These are phyloP conservation scores for Ceyx margarethae DNA, from an alignment of 2,113 vertebrate species.

Conservation along the genomic window DNA sequence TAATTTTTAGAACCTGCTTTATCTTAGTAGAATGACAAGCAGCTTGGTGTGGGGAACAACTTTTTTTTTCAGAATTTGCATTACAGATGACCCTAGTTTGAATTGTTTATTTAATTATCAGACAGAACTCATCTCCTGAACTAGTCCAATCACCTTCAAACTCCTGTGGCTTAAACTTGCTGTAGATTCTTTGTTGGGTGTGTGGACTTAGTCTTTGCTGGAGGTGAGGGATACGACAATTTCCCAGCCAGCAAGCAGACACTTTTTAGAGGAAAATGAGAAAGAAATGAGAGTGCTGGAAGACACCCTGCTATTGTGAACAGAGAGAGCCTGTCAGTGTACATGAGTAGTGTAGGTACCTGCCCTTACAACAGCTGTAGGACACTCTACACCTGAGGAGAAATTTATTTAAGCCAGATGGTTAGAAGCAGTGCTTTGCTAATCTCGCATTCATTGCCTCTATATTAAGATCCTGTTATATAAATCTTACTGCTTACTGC, in stretches of 20 bases:
- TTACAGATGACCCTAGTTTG: slow-evolving; percentile 21
- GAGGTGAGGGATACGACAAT: background rate
- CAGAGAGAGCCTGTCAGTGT: background rate
- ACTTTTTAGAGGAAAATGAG: background rate
- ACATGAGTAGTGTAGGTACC: background rate
- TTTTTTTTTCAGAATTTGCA: background rate
- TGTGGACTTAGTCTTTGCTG: background rate
- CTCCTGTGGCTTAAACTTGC: background rate
- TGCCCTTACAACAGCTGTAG: background rate
- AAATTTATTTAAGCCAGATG: background rate
- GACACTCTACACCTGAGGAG: background rate
- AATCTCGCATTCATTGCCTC: background rate
- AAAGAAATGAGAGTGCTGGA: background rate
- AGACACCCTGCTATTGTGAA: background rate
- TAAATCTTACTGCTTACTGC: background rate
- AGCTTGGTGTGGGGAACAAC: background rate
- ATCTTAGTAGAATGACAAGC: slow-evolving; percentile 24
- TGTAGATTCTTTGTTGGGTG: background rate
- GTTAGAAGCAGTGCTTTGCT: background rate
- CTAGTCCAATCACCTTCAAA: background rate
- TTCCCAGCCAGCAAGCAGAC: background rate
- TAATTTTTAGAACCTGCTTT: slow-evolving; percentile 54
- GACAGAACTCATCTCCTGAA: background rate
- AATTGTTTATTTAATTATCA: background rate
- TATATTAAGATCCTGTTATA: background rate